Conservation (phyloP, 2,888 invertebrate species). For the Noctua comes region DNA sequence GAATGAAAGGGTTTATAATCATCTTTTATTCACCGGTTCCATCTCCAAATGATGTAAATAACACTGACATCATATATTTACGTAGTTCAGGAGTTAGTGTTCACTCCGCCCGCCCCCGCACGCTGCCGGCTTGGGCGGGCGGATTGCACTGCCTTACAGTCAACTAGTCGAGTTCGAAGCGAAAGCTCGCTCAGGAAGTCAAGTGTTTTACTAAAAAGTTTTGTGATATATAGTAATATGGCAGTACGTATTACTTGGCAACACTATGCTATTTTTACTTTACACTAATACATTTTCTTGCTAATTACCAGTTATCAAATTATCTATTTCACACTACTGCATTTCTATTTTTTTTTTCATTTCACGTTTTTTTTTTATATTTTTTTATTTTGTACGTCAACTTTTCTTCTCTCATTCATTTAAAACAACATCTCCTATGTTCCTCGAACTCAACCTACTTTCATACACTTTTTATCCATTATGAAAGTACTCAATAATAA, state of each 20-base stretch:
- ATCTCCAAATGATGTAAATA: conserved; percentile 72
- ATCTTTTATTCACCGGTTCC: conserved; percentile 46
- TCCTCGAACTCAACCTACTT: background rate
- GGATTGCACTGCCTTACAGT: conserved; percentile 79
- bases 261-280: conserved; percentile 40
- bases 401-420: background rate
- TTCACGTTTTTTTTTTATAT: background rate
- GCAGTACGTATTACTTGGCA: conserved; percentile 80
- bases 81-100: conserved; percentile 61
- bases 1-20: conserved; percentile 61
- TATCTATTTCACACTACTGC: background rate
- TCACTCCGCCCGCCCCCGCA: conserved; percentile 80
- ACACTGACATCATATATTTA: conserved; percentile 69
- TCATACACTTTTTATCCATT: background rate
- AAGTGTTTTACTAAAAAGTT: conserved; percentile 73
- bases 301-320: conserved; percentile 4
- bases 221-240: conserved; percentile 78
- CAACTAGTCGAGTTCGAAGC: conserved; percentile 78
- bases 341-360: background rate
- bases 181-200: conserved; percentile 79
- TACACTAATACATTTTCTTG: conserved; percentile 35
- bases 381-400: background rate
- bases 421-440: background rate
- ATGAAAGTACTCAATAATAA: conserved; percentile 3
- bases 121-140: conserved; percentile 83